phyloP scores from a whole-genome alignment of 2,797 vertebrate species.

The Taeniopygia guttata region DNA sequence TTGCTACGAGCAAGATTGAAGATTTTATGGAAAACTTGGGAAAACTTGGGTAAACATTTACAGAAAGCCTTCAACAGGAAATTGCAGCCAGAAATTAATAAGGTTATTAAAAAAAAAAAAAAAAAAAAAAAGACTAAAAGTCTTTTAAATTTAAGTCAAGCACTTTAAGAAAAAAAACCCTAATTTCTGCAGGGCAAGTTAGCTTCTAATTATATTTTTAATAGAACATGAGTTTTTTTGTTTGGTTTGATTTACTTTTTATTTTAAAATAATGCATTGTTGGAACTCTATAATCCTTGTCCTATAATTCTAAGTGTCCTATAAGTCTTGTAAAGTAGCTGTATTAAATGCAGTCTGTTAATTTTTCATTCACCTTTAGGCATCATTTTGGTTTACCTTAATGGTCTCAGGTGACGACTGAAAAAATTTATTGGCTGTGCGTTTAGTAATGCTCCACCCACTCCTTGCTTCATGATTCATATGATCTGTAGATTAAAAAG shows the following conservation, averaged over 20 bases:
- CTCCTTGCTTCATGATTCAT: background rate
- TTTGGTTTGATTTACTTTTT: background rate
- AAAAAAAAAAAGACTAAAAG: fast-evolving
- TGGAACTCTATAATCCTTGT: fast-evolving
- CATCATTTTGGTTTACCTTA: background rate
- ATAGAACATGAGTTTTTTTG: fast-evolving
- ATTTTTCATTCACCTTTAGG: background rate
- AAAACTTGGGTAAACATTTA: background rate
- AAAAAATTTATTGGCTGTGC: background rate
- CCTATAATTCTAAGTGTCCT: background rate
- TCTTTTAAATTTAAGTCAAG: background rate
- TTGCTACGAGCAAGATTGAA: background rate
- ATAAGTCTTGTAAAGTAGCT: background rate
- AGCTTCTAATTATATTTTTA: background rate
- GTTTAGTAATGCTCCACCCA: background rate
- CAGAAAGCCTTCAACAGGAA: background rate
- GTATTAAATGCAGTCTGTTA: background rate
- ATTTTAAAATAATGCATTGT: background rate
- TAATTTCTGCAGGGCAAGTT: background rate
- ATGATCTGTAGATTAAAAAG: background rate
- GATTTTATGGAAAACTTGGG: background rate
- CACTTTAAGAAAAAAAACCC: background rate
- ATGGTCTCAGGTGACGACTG: background rate
- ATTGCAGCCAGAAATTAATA: background rate
- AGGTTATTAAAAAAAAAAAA: background rate